Percentiles rank a stretch among this genome's conserved stretches.
Evolutionary conservation across 2,113 vertebrate species (phyloP).

Genomic region (Nothocercus julius): DNA sequence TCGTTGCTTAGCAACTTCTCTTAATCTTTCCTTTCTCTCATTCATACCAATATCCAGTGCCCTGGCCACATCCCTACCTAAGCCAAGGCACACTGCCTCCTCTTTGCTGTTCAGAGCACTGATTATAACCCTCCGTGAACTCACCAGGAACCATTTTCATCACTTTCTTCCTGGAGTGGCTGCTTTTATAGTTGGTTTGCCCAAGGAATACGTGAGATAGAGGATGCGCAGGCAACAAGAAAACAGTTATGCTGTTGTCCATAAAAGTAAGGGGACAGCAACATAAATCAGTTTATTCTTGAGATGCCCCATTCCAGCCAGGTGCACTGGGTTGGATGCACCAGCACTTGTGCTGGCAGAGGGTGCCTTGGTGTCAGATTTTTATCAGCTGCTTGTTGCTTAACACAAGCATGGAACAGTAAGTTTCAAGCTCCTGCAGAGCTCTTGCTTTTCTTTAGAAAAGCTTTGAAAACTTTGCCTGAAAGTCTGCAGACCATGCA

Average conservation of each 20-base stretch:
- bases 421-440: neutral
- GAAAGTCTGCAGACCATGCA: neutral
- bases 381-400: too few relatives aligned
- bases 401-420: neutral
- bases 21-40: constrained; percentile 27
- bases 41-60: neutral
- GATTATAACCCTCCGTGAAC: neutral
- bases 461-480: neutral
- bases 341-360: neutral
- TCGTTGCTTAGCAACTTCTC: constrained; percentile 44
- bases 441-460: neutral
- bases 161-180: neutral
- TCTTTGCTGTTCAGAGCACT: neutral
- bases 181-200: neutral
- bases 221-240: neutral
- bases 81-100: neutral
- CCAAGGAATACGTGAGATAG: neutral
- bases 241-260: neutral
- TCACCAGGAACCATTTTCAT: neutral
- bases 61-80: neutral
- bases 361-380: neutral
- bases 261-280: neutral
- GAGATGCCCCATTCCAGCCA: neutral
- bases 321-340: neutral
- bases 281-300: neutral